phyloP scores from a whole-genome alignment of 2,888 invertebrate species.

The Lacanobia wlatinum region DNA sequence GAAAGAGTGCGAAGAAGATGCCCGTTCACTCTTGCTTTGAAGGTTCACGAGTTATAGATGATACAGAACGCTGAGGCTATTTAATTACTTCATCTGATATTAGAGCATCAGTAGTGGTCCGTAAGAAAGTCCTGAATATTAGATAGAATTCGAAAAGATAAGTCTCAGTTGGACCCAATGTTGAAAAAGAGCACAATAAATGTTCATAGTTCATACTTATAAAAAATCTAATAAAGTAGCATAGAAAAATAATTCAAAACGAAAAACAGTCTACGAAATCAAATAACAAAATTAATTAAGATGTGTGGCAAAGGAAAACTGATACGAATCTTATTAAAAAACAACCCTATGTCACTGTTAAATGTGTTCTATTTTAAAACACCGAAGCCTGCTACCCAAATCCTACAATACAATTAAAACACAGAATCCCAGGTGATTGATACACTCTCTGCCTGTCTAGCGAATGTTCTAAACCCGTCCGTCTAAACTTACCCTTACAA shows the following conservation, averaged over 20 bases:
- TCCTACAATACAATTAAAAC: conserved; percentile 43
- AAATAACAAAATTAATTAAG: conserved; percentile 13
- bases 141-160: too few species aligned
- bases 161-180: too few species aligned
- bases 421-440: conserved; percentile 45
- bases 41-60: too few species aligned
- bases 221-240: too few species aligned
- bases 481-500: conserved; percentile 53
- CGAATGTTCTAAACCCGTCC: conserved; percentile 33
- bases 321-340: neutral
- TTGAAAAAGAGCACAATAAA: too few species aligned
- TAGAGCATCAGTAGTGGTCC: too few species aligned
- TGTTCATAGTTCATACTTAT: too few species aligned
- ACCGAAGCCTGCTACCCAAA: conserved; percentile 6
- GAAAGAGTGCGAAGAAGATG: too few species aligned
- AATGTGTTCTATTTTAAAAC: conserved; percentile 15
- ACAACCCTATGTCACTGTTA: neutral
- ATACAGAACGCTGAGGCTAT: too few species aligned
- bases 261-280: neutral
- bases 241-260: neutral
- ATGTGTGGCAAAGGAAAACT: neutral
- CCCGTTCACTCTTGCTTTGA: too few species aligned
- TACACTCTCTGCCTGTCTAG: conserved; percentile 19
- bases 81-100: too few species aligned
- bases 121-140: too few species aligned